Percentiles rank a stretch among this genome's conserved stretches.
Conservation (phyloP, 2,888 invertebrate genomes). For the Lampropteryx suffumata region DNA sequence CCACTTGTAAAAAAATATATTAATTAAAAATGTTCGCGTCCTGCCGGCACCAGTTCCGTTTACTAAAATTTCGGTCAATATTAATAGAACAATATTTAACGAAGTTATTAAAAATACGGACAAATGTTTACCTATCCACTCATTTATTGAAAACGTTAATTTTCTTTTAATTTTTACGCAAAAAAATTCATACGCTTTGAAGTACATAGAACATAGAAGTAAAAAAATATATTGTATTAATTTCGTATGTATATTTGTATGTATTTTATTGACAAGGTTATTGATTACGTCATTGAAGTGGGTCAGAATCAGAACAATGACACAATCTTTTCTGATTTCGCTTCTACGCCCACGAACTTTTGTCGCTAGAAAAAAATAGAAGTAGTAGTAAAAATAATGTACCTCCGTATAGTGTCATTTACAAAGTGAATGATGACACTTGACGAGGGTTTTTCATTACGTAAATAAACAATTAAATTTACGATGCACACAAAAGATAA, state of each 20-base stretch:
- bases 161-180: conserved; percentile 4
- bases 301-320: background rate
- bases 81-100: conserved; percentile 1
- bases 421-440: conserved; percentile 29
- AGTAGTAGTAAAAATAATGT: too few species aligned
- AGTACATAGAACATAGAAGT: too few species aligned
- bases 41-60: too few species aligned
- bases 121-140: conserved; percentile 5
- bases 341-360: background rate
- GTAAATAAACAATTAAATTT: conserved; percentile 7
- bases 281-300: background rate
- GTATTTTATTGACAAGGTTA: background rate
- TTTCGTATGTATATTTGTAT: too few species aligned
- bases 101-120: background rate
- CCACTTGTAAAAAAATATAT: too few species aligned
- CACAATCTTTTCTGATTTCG: background rate
- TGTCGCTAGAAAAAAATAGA: too few species aligned
- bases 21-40: too few species aligned
- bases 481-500: background rate
- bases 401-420: background rate
- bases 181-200: background rate
- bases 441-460: conserved; percentile 51
- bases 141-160: conserved; percentile 8
- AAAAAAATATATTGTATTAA: too few species aligned
- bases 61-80: too few species aligned